Evolutionary conservation across 2,888 invertebrate species (phyloP).

Genomic region (Eristalinus sepulchralis): DNA sequence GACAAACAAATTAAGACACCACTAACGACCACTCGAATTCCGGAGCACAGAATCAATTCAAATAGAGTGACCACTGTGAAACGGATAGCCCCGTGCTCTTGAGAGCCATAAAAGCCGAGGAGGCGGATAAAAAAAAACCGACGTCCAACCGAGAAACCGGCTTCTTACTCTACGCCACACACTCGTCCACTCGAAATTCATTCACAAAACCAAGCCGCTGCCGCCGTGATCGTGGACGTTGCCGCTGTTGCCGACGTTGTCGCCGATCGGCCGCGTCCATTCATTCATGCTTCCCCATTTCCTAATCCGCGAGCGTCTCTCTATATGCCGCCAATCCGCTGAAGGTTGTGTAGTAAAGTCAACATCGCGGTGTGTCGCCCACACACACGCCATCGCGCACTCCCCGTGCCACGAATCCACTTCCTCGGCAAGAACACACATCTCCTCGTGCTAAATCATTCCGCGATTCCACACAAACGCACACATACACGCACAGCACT

Average conservation of each 20-base stretch:
- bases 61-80: conserved; percentile 34
- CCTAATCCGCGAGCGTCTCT: conserved; percentile 49
- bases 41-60: conserved; percentile 34
- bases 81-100: conserved; percentile 36
- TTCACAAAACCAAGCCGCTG: conserved; percentile 63
- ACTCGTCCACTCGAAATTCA: conserved; percentile 58
- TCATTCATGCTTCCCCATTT: conserved; percentile 62
- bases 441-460: not conserved
- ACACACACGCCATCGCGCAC: conserved; percentile 42
- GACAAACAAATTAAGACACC: conserved; percentile 44
- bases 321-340: conserved; percentile 25
- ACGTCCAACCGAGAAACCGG: conserved; percentile 44
- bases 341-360: conserved; percentile 65
- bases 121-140: not conserved
- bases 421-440: conserved; percentile 44
- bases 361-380: conserved; percentile 48
- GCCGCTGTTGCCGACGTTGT: not conserved
- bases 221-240: not conserved
- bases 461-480: not conserved
- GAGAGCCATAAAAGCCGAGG: not conserved
- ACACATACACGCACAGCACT: conserved; percentile 6
- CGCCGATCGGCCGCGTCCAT: conserved; percentile 21
- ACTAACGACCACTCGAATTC: conserved; percentile 45
- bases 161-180: conserved; percentile 41
- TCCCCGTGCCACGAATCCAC: conserved; percentile 73